phyloP scores from a whole-genome alignment of 2,113 vertebrate species.

The Lycaon pictus region DNA sequence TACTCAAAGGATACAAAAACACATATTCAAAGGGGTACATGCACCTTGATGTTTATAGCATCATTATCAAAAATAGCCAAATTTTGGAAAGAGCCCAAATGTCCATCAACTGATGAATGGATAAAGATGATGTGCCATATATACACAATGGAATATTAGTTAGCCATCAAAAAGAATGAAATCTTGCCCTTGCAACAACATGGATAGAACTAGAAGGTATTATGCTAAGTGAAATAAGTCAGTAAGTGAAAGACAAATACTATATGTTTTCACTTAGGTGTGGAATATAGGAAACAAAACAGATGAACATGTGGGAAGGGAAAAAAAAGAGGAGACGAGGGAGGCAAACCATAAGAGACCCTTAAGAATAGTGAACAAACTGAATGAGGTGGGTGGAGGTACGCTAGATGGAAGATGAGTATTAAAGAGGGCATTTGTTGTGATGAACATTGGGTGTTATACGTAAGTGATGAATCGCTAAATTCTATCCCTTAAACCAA shows the following conservation, averaged over 20 bases:
- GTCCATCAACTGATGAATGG: background rate
- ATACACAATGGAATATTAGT: background rate
- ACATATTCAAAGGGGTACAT: background rate
- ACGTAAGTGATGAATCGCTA: no score
- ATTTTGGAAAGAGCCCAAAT: background rate
- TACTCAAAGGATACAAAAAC: background rate
- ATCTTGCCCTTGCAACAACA: background rate
- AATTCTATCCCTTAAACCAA: background rate
- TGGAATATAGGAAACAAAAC: background rate
- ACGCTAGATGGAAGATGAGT: background rate
- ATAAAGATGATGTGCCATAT: background rate
- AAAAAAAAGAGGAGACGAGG: background rate
- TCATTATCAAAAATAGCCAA: background rate
- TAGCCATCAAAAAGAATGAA: background rate
- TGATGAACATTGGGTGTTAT: background rate
- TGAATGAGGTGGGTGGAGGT: background rate
- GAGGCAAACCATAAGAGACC: background rate
- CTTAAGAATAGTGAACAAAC: background rate
- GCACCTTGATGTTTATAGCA: background rate
- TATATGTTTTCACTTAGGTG: background rate
- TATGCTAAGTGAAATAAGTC: background rate
- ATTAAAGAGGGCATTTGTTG: background rate
- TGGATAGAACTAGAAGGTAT: background rate
- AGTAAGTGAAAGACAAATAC: background rate
- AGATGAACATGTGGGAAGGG: background rate